Evolutionary conservation across 1,140 invertebrate genomes (phyloP).

Genomic region (Solenopsis invicta): DNA sequence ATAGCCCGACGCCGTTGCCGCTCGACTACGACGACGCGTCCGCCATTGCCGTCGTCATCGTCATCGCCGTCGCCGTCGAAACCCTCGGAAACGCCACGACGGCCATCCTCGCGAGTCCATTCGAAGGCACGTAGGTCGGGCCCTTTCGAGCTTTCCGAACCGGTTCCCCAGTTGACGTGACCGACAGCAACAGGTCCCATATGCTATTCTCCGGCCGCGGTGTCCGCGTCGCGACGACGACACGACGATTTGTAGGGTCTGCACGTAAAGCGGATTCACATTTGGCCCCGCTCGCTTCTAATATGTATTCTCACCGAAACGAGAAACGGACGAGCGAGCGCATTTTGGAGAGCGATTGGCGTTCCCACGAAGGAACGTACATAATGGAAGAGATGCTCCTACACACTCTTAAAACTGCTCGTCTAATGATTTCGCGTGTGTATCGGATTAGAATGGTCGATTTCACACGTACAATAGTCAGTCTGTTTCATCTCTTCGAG

Average conservation of each 20-base stretch:
- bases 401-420: background rate
- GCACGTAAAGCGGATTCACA: conserved; percentile 26
- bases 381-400: background rate
- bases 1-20: conserved; percentile 52
- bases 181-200: conserved; percentile 58
- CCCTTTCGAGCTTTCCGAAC: conserved; percentile 20
- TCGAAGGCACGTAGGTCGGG: background rate
- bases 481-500: conserved; percentile 34
- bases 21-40: background rate
- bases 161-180: conserved; percentile 50
- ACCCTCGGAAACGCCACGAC: background rate
- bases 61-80: conserved; percentile 34
- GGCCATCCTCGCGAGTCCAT: conserved; percentile 27
- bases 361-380: background rate
- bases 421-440: conserved; percentile 16
- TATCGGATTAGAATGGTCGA: background rate
- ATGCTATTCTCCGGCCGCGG: conserved; percentile 22
- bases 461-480: conserved; percentile 29
- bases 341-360: background rate
- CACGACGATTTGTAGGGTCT: background rate
- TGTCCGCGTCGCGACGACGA: conserved; percentile 2
- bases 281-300: conserved; percentile 1
- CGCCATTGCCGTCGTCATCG: background rate
- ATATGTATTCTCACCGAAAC: background rate
- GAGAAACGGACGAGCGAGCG: background rate